Conservation (phyloP, 2,797 vertebrate genomes). For the Phrynocephalus vlangalii region DNA sequence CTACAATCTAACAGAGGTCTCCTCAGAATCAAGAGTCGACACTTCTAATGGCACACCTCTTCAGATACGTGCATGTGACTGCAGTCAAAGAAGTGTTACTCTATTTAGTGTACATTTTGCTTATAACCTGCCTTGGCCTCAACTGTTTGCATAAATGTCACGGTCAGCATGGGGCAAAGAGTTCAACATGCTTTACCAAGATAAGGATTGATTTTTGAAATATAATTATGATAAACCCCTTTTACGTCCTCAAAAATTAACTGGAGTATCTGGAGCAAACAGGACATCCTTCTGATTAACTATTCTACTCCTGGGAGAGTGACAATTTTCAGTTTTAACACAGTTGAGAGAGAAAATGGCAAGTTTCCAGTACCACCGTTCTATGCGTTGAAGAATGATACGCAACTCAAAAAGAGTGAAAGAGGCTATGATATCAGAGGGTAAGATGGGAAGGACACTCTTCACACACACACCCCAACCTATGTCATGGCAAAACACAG, state of each 20-base stretch:
- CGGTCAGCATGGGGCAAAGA: not conserved
- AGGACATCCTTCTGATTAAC: not conserved
- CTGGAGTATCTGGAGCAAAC: not conserved
- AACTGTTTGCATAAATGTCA: not conserved
- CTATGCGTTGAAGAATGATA: not conserved
- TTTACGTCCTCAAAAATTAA: not conserved
- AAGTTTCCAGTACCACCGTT: not conserved
- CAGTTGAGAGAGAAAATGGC: not conserved
- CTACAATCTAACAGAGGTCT: not conserved
- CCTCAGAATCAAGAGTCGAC: not conserved
- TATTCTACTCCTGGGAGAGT: not conserved
- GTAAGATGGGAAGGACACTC: not conserved
- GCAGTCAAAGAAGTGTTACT: not conserved
- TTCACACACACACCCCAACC: not conserved
- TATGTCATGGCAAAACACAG: not conserved
- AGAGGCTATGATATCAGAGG: not conserved
- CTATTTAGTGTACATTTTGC: not conserved
- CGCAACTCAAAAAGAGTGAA: not conserved
- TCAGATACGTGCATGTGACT: not conserved
- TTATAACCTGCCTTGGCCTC: not conserved
- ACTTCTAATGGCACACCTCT: not conserved
- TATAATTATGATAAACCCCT: not conserved
- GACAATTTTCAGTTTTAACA: not conserved
- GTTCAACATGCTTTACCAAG: not conserved
- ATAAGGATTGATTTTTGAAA: not conserved